Conservation (phyloP, 1,140 invertebrate species). For the Cyclina sinensis region DNA sequence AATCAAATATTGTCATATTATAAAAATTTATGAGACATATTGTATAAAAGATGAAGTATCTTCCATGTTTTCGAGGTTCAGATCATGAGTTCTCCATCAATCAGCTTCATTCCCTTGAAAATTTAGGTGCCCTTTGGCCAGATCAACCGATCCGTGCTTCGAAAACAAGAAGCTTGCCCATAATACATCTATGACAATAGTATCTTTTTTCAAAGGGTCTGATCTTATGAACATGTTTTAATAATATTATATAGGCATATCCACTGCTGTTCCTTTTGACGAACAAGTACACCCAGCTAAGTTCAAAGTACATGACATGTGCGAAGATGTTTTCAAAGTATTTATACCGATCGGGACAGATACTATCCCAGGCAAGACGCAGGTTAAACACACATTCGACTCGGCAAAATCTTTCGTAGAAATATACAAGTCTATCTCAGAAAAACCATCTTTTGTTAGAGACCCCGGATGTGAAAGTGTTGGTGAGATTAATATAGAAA, state of each 20-base stretch:
- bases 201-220: too few relatives aligned
- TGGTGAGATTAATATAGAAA: neutral
- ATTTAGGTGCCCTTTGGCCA: too few relatives aligned
- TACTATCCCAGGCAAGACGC: neutral
- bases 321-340: slow-evolving; percentile 24
- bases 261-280: slow-evolving; percentile 7
- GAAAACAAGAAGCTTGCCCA: too few relatives aligned
- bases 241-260: neutral
- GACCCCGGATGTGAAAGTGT: neutral
- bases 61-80: too few relatives aligned
- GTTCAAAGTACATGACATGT: neutral
- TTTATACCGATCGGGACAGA: neutral
- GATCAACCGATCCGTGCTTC: too few relatives aligned
- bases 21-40: too few relatives aligned
- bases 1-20: too few relatives aligned
- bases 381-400: neutral
- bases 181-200: too few relatives aligned
- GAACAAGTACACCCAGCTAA: neutral
- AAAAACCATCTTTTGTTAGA: neutral
- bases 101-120: too few relatives aligned
- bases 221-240: too few relatives aligned
- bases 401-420: neutral
- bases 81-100: too few relatives aligned
- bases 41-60: too few relatives aligned
- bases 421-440: neutral